phyloP scores from a whole-genome alignment of 1,140 invertebrate species.

The Formica selysi region DNA sequence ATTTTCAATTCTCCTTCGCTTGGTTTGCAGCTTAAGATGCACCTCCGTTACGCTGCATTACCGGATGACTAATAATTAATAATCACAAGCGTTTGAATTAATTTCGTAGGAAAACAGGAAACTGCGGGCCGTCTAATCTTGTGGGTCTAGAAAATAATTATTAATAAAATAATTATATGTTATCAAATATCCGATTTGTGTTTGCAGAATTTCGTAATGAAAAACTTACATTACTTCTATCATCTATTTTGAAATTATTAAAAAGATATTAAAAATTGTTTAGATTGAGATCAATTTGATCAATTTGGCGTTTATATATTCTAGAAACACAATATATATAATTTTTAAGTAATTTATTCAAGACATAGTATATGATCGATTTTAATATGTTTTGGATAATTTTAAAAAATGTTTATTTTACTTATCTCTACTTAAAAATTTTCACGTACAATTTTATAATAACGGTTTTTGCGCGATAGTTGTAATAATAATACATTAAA shows the following conservation, averaged over 20 bases:
- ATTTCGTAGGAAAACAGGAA: conserved; percentile 33
- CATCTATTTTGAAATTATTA: not conserved
- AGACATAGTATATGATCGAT: too few species aligned
- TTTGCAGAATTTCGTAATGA: not conserved
- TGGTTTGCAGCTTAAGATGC: conserved; percentile 10
- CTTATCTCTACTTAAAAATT: not conserved
- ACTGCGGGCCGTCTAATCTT: not conserved
- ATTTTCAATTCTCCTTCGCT: conserved; percentile 50
- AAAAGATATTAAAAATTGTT: not conserved
- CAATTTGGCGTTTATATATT: not conserved
- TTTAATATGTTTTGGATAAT: not conserved
- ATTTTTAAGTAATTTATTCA: not conserved
- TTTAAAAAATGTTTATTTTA: not conserved
- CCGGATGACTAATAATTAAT: conserved; percentile 41
- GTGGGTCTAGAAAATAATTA: conserved; percentile 17
- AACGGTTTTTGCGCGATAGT: not conserved
- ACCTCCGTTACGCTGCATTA: conserved; percentile 23
- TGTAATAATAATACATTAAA: not conserved
- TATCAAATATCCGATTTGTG: not conserved
- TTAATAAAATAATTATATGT: not conserved
- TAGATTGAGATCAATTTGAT: not conserved
- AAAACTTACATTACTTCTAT: not conserved
- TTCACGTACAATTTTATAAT: not conserved
- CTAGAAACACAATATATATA: not conserved
- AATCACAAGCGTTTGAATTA: conserved; percentile 14